These are phyloP conservation scores for Oxyruncus cristatus DNA, from an alignment of 2,113 vertebrate species.

Conservation along the genomic window DNA sequence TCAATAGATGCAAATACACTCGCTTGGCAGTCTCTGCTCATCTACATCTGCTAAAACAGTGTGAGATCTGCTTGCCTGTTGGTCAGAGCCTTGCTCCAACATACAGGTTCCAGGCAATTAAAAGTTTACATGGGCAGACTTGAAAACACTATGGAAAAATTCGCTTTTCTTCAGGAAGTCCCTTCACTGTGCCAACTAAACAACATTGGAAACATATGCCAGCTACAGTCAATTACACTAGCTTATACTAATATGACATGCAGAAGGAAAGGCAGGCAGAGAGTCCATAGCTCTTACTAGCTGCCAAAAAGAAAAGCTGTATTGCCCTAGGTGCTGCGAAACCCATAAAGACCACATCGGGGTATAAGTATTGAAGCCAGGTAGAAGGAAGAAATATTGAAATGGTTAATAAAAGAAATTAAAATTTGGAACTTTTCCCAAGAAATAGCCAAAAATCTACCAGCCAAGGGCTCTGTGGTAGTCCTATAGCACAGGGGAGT, in stretches of 20 bases:
- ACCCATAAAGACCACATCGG: background rate
- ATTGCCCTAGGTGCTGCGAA: slow-evolving; percentile 20
- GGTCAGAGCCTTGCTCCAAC: slow-evolving; percentile 51
- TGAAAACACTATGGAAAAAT: slow-evolving; percentile 45
- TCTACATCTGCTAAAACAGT: slow-evolving; percentile 66
- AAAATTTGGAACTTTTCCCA: background rate
- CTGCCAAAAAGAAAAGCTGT: slow-evolving; percentile 45
- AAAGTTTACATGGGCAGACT: slow-evolving; percentile 60
- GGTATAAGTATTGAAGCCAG: background rate
- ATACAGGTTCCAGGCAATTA: slow-evolving; percentile 57
- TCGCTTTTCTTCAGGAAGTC: slow-evolving; percentile 52
- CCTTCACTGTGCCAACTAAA: slow-evolving; percentile 34
- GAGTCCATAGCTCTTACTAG: background rate
- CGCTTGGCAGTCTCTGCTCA: slow-evolving; percentile 45
- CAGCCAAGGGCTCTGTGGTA: background rate
- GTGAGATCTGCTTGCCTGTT: slow-evolving; percentile 59
- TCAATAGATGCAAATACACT: slow-evolving; percentile 31
- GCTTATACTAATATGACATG: slow-evolving; percentile 48
- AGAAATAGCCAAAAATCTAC: background rate
- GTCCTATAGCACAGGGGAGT: background rate
- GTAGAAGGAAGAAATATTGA: slow-evolving; percentile 9
- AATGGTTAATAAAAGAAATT: slow-evolving; percentile 16
- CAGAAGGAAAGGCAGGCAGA: slow-evolving; percentile 18
- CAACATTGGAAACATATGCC: slow-evolving; percentile 58
- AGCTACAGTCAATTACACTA: slow-evolving; percentile 60